Evolutionary conservation across 1,140 invertebrate species (phyloP).

Genomic region (Drosophila oshimai): DNA sequence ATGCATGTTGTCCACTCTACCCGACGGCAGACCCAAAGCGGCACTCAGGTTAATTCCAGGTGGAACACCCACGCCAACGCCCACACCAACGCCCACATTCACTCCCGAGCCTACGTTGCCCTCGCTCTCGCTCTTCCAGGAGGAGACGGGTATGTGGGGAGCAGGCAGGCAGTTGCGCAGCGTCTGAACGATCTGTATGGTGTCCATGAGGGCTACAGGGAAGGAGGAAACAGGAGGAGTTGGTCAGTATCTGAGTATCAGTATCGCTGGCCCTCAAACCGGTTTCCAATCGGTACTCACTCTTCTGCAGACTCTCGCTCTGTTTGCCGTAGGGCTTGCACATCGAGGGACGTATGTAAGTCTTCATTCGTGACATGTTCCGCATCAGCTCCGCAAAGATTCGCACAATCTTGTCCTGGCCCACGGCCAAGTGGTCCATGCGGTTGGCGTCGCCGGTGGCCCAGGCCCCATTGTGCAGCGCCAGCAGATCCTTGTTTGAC

Average conservation of each 20-base stretch:
- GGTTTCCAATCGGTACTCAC: constrained; percentile 83
- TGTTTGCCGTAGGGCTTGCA: constrained; percentile 95
- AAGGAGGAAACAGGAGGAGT: constrained; percentile 11
- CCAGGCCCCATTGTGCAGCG: constrained; percentile 88
- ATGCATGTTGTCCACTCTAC: constrained; percentile 60
- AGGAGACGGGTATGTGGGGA: constrained; percentile 92
- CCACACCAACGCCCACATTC: constrained; percentile 39
- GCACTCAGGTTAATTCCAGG: constrained; percentile 46
- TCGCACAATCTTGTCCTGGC: constrained; percentile 91
- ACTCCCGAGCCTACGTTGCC: constrained; percentile 47
- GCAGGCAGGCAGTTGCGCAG: constrained; percentile 91
- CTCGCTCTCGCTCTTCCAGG: constrained; percentile 91
- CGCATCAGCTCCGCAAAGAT: constrained; percentile 92
- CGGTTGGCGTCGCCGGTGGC: constrained; percentile 62
- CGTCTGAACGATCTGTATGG: constrained; percentile 92
- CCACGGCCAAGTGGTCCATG: constrained; percentile 83
- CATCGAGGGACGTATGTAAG: constrained; percentile 92
- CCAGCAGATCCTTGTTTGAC: constrained; percentile 87
- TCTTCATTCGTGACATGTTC: constrained; percentile 93
- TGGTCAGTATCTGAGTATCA: background rate
- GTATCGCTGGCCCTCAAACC: constrained; percentile 1
- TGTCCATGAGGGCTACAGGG: constrained; percentile 89
- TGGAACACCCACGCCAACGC: constrained; percentile 50
- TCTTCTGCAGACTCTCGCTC: constrained; percentile 93
- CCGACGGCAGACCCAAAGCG: constrained; percentile 51